These are phyloP conservation scores for Bufo gargarizans DNA, from an alignment of 2,113 vertebrate species.

Conservation along the genomic window DNA sequence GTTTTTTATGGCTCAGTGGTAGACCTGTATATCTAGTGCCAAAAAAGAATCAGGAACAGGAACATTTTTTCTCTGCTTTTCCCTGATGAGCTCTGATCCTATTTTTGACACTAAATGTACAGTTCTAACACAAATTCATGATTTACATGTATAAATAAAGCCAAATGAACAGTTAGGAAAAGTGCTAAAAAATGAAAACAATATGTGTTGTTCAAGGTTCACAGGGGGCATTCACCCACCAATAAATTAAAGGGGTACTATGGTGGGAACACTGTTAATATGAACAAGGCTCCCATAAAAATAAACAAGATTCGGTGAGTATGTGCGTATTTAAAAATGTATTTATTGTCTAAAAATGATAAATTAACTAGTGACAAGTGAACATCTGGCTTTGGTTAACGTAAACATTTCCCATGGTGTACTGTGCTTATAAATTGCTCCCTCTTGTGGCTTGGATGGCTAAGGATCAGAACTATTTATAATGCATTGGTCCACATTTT, in stretches of 20 bases:
- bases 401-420: not conserved
- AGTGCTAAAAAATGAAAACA: not conserved
- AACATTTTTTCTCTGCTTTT: not conserved
- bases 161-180: not conserved
- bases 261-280: constrained; percentile 13
- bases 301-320: constrained; percentile 20
- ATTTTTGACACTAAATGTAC: not conserved
- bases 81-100: not conserved
- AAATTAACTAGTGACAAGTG: constrained; percentile 17
- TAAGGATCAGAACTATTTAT: not conserved
- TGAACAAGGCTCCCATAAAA: constrained; percentile 9
- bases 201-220: not conserved
- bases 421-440: not conserved
- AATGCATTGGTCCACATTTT: no score
- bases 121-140: not conserved
- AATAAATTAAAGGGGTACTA: not conserved
- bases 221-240: not conserved
- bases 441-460: constrained; percentile 24
- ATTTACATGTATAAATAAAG: not conserved
- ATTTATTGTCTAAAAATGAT: constrained; percentile 16
- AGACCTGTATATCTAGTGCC: not conserved
- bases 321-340: not conserved
- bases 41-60: not conserved
- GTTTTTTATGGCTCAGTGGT: not conserved
- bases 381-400: constrained; percentile 23